Evolutionary conservation across 1,140 invertebrate species (phyloP), one percentile per base, ranked within the genome.

Genomic region (Pemphigus obesinymphae): DNA sequence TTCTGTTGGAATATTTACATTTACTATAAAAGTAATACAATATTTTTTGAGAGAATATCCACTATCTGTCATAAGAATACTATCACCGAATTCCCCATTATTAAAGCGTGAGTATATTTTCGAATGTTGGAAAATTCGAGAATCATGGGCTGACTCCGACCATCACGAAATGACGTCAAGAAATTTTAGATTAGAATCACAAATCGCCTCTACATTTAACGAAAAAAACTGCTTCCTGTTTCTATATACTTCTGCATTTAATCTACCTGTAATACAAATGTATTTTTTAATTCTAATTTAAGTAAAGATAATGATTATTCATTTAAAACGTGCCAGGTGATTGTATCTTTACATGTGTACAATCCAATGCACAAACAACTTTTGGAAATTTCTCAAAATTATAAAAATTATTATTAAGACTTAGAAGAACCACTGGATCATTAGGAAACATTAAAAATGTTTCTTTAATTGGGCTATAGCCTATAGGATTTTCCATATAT

Each of bases 141-240:
- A 82, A 80, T 88, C 87, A 78, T 87, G 86, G 8, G 82, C 82
- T 55, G 83, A 84, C 20, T 86, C 86, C 4, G 85, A 86, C 87
- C 86, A 88, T 26, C 85, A 81, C 43, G 84, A 84, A n/a, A 88
- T 86, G 40, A 87, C 82, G 73, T 88, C 86, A 53, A 84, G 83
- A 20, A 89, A 86, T 82, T 63, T 82, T 5, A 87, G 80, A 13
- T 86, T 75, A 8, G 84, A 82, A 85, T 87, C 84, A 82, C 85
- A 86, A 15, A 88, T 84, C 23, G 83, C 84, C 86, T 89, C 87
- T 0, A 88, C 86, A 85, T 89, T 88, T 10, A 87, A 82, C 15
- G 87, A 87, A 84, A 87, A 88, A 70, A 84, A 87, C 0, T 84
- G 85, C 84, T 89, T 88, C 34, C 86, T 68, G 82, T 88, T 88